phyloP scores from a whole-genome alignment of 2,113 vertebrate species.

The Myxocyprinus asiaticus region DNA sequence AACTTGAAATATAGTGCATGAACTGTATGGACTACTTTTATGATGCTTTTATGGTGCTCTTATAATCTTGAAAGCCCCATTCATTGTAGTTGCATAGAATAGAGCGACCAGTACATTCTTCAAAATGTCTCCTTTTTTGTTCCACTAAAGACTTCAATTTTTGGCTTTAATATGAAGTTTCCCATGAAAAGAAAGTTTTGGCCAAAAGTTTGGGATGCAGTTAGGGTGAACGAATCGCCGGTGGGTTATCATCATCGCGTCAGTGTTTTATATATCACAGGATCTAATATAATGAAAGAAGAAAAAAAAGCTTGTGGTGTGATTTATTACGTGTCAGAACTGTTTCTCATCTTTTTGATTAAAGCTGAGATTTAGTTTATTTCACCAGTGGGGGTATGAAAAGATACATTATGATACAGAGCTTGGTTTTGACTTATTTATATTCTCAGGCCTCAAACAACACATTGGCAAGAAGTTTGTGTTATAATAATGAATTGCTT shows the following conservation, averaged over 20 bases:
- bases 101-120: too few species aligned
- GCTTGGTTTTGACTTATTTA: conserved; percentile 13
- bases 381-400: conserved; percentile 11
- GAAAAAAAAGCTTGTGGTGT: neutral
- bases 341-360: neutral
- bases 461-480: neutral
- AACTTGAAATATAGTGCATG: too few species aligned
- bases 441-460: conserved; percentile 17
- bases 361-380: neutral
- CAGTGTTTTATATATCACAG: conserved; percentile 1
- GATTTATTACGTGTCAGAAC: neutral
- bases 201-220: neutral
- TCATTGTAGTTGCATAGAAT: too few species aligned
- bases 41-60: too few species aligned
- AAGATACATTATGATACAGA: conserved; percentile 18
- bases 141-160: too few species aligned
- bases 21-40: too few species aligned
- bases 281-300: neutral
- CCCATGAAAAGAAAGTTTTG: neutral
- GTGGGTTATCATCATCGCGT: neutral
- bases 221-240: neutral
- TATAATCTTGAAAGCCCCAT: too few species aligned
- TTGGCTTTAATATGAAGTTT: neutral
- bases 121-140: too few species aligned
- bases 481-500: conserved; percentile 23